Conservation (phyloP, 2,888 invertebrate genomes). For the Parnassius mnemosyne region DNA sequence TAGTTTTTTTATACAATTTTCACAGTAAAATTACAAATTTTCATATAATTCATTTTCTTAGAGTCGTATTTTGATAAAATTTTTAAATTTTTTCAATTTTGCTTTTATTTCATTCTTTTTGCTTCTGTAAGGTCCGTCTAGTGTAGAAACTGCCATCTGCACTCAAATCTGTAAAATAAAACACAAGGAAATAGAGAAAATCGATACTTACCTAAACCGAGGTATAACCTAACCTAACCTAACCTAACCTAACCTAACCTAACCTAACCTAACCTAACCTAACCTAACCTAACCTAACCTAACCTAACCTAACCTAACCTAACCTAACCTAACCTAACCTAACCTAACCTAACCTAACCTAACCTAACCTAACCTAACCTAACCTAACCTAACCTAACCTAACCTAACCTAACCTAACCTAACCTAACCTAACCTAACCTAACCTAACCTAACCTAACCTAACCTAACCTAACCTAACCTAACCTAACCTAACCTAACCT, state of each 20-base stretch:
- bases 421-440: slow-evolving; percentile 4
- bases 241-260: slow-evolving; percentile 10
- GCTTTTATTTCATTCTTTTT: no score
- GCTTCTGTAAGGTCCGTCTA: no score
- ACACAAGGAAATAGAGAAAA: no score
- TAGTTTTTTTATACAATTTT: no score
- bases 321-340: slow-evolving; percentile 1
- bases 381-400: slow-evolving; percentile 5
- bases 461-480: slow-evolving; percentile 30
- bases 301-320: not conserved
- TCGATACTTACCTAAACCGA: no score
- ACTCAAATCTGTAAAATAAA: no score
- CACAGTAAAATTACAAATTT: no score
- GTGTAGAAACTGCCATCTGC: no score
- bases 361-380: slow-evolving; percentile 6
- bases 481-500: slow-evolving; percentile 30
- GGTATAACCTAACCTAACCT: slow-evolving; percentile 6
- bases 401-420: not conserved
- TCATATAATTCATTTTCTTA: no score
- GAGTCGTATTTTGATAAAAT: no score
- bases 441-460: slow-evolving; percentile 6
- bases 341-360: slow-evolving; percentile 6
- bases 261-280: slow-evolving; percentile 10
- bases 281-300: slow-evolving; percentile 1
- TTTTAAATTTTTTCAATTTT: no score